Percentiles rank a stretch among this genome's conserved stretches.
These are phyloP conservation scores for Dermolepida albohirtum DNA, from an alignment of 2,888 invertebrate genomes.

Conservation along the genomic window DNA sequence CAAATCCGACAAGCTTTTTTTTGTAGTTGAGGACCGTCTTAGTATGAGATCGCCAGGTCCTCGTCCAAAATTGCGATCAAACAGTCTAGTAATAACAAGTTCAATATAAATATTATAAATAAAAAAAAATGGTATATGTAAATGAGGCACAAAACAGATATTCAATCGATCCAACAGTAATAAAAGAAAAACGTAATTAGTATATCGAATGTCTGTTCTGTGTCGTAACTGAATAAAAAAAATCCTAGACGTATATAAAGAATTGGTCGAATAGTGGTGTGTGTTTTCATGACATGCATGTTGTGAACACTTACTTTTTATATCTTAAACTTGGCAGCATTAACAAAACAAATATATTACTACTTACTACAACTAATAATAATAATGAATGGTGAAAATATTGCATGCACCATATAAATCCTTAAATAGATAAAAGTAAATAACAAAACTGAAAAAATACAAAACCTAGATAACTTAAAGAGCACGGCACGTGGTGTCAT, in stretches of 20 bases:
- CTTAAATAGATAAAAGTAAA: constrained; percentile 56
- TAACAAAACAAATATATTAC: constrained; percentile 64
- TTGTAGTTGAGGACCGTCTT: constrained; percentile 47
- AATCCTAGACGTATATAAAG: constrained; percentile 45
- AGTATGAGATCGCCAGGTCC: constrained; percentile 64
- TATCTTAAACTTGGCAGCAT: constrained; percentile 68
- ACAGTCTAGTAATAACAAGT: constrained; percentile 46
- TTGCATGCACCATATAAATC: constrained; percentile 64
- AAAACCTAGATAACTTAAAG: constrained; percentile 51
- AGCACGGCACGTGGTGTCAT: constrained; percentile 62
- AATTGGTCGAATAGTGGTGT: constrained; percentile 47
- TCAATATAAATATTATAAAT: constrained; percentile 45
- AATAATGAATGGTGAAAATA: constrained; percentile 58
- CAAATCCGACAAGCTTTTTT: constrained; percentile 20
- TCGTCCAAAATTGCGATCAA: constrained; percentile 47
- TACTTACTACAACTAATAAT: constrained; percentile 64
- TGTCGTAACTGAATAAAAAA: constrained; percentile 47
- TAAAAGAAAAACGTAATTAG: constrained; percentile 39
- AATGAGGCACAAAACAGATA: constrained; percentile 45
- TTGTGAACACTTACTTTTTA: constrained; percentile 44
- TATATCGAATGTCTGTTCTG: constrained; percentile 31
- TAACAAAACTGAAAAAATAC: constrained; percentile 60
- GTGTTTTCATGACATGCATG: constrained; percentile 46
- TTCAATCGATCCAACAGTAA: constrained; percentile 42
- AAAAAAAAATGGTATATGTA: constrained; percentile 44